phyloP scores from a whole-genome alignment of 1,140 invertebrate species.

The Brachionus plicatilis region DNA sequence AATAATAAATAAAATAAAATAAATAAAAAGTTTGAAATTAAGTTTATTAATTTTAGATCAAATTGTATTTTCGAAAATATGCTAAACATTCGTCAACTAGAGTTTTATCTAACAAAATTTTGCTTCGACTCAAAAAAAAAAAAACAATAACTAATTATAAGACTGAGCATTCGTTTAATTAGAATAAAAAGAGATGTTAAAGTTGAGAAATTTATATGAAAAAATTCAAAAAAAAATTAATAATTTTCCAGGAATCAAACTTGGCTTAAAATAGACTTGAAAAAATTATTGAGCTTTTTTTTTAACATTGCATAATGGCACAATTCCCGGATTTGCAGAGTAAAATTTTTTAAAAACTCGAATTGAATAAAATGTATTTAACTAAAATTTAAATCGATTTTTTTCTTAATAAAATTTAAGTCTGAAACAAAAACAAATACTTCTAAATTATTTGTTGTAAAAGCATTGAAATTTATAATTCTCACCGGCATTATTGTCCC shows the following conservation, averaged over 20 bases:
- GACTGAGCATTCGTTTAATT: background rate
- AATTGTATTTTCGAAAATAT: no score
- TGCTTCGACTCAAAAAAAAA: background rate
- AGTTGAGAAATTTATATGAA: background rate
- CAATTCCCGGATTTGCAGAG: background rate
- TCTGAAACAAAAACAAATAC: background rate
- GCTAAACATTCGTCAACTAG: no score
- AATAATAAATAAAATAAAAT: no score
- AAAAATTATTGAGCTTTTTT: background rate
- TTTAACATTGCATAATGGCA: background rate
- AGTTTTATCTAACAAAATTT: no score
- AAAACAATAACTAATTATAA: background rate
- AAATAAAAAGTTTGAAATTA: no score
- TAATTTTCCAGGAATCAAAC: background rate
- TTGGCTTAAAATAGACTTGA: background rate
- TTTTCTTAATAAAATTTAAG: background rate
- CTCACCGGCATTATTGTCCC: constrained; percentile 32
- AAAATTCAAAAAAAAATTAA: background rate
- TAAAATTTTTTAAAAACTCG: background rate
- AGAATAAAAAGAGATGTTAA: background rate
- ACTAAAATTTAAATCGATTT: background rate
- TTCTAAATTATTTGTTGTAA: background rate
- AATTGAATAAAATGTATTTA: background rate
- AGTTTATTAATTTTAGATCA: no score
- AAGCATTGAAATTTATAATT: constrained; percentile 40